A percentile compares a stretch with the other conserved stretches of the same genome.
phyloP scores from a whole-genome alignment of 1,140 invertebrate genomes.

The Psilanteris sp. region DNA sequence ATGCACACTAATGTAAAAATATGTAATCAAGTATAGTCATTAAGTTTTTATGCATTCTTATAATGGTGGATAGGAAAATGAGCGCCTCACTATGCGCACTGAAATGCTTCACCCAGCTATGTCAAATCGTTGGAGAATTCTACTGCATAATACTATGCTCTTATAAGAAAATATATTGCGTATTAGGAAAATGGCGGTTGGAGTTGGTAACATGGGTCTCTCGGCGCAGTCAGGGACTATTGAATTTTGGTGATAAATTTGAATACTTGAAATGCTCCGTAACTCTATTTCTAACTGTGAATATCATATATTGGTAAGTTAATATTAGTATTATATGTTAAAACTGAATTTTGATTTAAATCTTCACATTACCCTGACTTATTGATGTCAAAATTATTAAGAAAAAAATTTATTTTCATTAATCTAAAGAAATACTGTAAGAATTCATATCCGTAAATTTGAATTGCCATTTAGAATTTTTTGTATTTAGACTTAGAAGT shows the following conservation, averaged over 20 bases:
- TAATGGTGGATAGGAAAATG: conserved; percentile 3
- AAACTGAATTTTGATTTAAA: conserved; percentile 40
- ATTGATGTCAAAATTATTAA: too few relatives aligned
- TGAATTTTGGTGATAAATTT: conserved; percentile 56
- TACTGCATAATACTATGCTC: conserved; percentile 35
- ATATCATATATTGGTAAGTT: conserved; percentile 49
- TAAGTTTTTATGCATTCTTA: conserved; percentile 14
- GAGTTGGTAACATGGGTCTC: conserved; percentile 45
- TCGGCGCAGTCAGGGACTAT: conserved; percentile 32
- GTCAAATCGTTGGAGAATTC: conserved; percentile 36
- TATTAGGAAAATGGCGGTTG: conserved; percentile 52
- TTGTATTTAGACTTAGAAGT: too few relatives aligned
- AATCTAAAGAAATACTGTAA: too few relatives aligned
- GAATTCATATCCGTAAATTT: too few relatives aligned
- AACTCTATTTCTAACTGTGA: conserved; percentile 39
- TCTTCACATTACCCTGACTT: too few relatives aligned
- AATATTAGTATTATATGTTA: conserved; percentile 44
- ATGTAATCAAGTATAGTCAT: too few relatives aligned
- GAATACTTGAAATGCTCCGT: conserved; percentile 53
- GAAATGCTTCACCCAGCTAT: conserved; percentile 35
- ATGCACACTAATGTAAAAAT: too few relatives aligned
- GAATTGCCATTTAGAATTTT: too few relatives aligned
- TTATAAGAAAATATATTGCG: conserved; percentile 55
- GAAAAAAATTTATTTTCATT: too few relatives aligned
- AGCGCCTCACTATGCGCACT: conserved; percentile 3